Evolutionary conservation across 2,888 invertebrate genomes (phyloP).

Genomic region (Agrochola circellaris): DNA sequence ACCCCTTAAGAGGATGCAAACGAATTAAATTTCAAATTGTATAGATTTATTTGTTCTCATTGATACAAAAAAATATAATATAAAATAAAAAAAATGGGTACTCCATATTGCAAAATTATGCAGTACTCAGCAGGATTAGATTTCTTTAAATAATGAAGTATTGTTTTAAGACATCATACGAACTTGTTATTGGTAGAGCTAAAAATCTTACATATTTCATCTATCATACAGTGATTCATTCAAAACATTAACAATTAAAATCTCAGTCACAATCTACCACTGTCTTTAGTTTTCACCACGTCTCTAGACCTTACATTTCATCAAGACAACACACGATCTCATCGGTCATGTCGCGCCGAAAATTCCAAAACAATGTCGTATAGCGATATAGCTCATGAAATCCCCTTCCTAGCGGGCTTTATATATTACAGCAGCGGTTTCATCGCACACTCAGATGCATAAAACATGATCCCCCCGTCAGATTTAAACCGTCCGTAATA

Average conservation of each 20-base stretch:
- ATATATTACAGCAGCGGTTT: constrained; percentile 87
- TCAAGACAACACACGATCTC: constrained; percentile 61
- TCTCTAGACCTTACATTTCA: constrained; percentile 59
- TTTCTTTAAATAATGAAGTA: background rate
- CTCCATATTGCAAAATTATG: background rate
- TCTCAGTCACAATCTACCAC: constrained; percentile 20
- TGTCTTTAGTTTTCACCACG: constrained; percentile 45
- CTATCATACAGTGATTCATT: background rate
- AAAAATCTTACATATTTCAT: background rate
- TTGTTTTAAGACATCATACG: background rate
- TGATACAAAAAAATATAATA: too few species aligned
- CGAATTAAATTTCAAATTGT: too few species aligned
- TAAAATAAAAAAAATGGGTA: too few species aligned
- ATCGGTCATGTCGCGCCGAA: constrained; percentile 68
- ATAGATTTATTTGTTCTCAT: too few species aligned
- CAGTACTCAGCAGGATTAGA: background rate
- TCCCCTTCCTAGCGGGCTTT: constrained; percentile 83
- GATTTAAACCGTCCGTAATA: constrained; percentile 90
- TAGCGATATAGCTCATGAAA: constrained; percentile 83
- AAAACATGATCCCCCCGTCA: constrained; percentile 89
- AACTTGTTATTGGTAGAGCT: background rate
- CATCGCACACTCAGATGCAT: constrained; percentile 89
- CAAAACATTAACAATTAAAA: constrained; percentile 23
- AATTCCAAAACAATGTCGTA: constrained; percentile 81
- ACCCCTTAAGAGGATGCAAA: too few species aligned